Evolutionary conservation across 2,888 invertebrate species (phyloP), one percentile per base, ranked within the genome.

Genomic region (Eupithecia subfuscata): DNA sequence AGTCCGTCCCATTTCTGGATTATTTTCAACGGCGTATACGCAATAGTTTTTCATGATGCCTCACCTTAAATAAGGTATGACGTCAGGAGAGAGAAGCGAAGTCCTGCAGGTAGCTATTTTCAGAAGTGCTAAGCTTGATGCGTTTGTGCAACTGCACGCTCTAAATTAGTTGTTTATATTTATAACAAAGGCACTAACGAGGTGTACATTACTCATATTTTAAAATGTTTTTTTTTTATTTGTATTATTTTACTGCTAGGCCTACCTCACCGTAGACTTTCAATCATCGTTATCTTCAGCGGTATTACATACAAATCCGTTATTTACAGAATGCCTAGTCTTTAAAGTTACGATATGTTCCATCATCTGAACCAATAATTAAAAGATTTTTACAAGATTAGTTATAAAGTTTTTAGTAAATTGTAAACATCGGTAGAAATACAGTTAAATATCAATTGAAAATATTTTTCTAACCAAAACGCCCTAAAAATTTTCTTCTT

Each of bases 121-220:
- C 37, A n/a, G n/a, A 65, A 30, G 22, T 18, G 64, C 30, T 69
- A 22, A 18, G 18, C 48, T 45, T 69, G 30, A 45, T 69, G 48
- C 48, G 45, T 56, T 56, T 56, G 56, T 56, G 56, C 56, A 56
- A 22, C 56, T 56, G 22, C 22, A 25, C 56, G 56, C 56, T 56
- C 56, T 56, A 56, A 12, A 70, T 70, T 70, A n/a, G 43, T 56
- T 40, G 40, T 70, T 70, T 56, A 60, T 70, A 40, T 60, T 60
- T 70, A 60, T n/a, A 70, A 70, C 9, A 37, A 40, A 60, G 14
- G 25, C 4, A 60, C 25, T 30, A 69, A 52, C 11, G 16, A 64
- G 34, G 16, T 34, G 9, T 64, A 14, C 25, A 64, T 64, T 30
- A 30, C 34, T 56, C 34, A 34, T 34, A 34, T 34, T n/a, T n/a